phyloP scores from a whole-genome alignment of 2,888 invertebrate species.

The Trissoscelio sp. region DNA sequence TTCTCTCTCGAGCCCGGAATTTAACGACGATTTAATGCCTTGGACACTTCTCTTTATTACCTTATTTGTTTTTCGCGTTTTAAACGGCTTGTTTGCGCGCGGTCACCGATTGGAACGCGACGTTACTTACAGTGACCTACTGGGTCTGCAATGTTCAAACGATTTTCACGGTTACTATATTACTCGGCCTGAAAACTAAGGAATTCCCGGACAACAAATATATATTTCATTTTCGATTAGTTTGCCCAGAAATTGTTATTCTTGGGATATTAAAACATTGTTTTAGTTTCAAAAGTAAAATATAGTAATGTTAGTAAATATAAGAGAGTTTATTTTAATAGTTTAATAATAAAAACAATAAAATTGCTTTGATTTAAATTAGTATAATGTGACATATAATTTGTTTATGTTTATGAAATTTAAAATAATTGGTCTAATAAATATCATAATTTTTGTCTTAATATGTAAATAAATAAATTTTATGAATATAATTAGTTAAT shows the following conservation, averaged over 20 bases:
- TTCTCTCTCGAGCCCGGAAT: constrained; percentile 62
- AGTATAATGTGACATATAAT: no score
- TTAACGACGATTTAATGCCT: constrained; percentile 74
- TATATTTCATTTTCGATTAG: constrained; percentile 30
- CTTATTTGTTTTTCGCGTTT: constrained; percentile 77
- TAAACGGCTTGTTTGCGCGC: constrained; percentile 75
- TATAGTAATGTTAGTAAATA: no score
- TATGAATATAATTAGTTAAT: no score
- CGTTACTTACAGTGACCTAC: constrained; percentile 60
- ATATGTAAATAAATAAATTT: no score
- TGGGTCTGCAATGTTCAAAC: constrained; percentile 43
- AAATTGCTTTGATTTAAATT: no score
- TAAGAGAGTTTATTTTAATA: no score
- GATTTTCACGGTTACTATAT: constrained; percentile 51
- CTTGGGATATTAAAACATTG: no score
- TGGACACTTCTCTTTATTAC: constrained; percentile 74
- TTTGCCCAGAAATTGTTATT: background rate
- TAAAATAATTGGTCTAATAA: no score
- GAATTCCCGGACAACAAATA: constrained; percentile 40
- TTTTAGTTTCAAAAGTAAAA: no score
- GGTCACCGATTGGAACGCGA: constrained; percentile 53
- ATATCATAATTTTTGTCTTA: no score
- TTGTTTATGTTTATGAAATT: no score
- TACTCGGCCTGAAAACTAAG: constrained; percentile 20
- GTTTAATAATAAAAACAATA: no score